Percentiles rank a stretch among this genome's conserved stretches.
These are phyloP conservation scores for Melinopterus prodromus DNA, from an alignment of 2,888 invertebrate genomes.

Conservation along the genomic window DNA sequence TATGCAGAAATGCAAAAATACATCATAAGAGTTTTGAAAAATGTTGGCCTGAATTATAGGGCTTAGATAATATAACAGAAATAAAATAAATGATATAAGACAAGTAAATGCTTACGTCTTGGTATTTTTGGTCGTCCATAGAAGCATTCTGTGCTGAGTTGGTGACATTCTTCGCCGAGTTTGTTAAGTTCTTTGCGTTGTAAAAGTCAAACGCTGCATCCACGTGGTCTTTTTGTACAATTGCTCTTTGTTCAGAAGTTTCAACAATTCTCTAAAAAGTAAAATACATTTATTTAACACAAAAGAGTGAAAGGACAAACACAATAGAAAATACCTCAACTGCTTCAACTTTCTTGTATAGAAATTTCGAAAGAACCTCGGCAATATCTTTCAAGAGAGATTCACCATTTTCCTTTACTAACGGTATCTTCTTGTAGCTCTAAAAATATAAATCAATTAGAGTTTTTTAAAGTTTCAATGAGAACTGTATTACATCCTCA, in stretches of 20 bases:
- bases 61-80: too few relatives aligned
- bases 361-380: slow-evolving; percentile 85
- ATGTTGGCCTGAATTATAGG: too few relatives aligned
- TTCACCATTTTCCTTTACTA: slow-evolving; percentile 79
- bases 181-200: slow-evolving; percentile 73
- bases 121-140: slow-evolving; percentile 64
- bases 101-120: slow-evolving; percentile 47
- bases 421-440: slow-evolving; percentile 80
- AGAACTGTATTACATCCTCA: slow-evolving; percentile 69
- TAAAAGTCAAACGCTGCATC: slow-evolving; percentile 72
- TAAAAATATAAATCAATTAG: slow-evolving; percentile 54
- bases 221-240: slow-evolving; percentile 64
- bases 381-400: slow-evolving; percentile 84
- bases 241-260: slow-evolving; percentile 83
- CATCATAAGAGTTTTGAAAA: too few relatives aligned
- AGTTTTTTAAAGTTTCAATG: slow-evolving; percentile 7
- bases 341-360: slow-evolving; percentile 88
- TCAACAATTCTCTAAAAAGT: slow-evolving; percentile 80
- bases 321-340: slow-evolving; percentile 70
- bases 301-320: neutral
- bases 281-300: slow-evolving; percentile 11
- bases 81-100: neutral
- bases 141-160: slow-evolving; percentile 57
- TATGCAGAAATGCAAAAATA: too few relatives aligned
- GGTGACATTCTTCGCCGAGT: slow-evolving; percentile 58